These are phyloP conservation scores for Magallana nippona DNA, from an alignment of 2,888 invertebrate species.

Conservation along the genomic window DNA sequence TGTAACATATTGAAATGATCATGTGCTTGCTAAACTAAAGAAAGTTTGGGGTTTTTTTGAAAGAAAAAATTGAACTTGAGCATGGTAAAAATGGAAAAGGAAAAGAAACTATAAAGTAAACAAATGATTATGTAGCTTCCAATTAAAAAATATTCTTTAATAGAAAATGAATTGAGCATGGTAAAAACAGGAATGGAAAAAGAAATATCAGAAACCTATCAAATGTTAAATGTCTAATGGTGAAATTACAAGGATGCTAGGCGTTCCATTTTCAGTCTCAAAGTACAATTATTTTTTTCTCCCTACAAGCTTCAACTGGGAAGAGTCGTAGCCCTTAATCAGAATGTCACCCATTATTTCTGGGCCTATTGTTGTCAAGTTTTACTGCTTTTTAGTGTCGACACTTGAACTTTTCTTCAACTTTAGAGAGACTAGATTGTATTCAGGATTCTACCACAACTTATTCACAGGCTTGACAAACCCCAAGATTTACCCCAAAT, in stretches of 20 bases:
- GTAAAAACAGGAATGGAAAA: no score
- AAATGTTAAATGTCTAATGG: not conserved
- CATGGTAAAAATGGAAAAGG: not conserved
- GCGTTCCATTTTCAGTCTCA: not conserved
- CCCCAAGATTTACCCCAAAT: not conserved
- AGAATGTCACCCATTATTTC: not conserved
- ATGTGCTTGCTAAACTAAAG: not conserved
- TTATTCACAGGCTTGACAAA: constrained; percentile 5
- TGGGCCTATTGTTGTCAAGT: constrained; percentile 18
- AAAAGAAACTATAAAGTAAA: no score
- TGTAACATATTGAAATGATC: constrained; percentile 26
- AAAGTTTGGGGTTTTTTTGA: not conserved
- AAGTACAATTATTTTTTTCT: not conserved
- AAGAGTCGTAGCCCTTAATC: not conserved
- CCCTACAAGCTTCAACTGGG: no score
- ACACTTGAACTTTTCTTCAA: constrained; percentile 35
- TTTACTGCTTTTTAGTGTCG: constrained; percentile 22
- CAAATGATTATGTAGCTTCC: no score
- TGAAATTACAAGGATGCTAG: not conserved
- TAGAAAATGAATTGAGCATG: no score
- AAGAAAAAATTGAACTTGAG: not conserved
- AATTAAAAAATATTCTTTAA: no score
- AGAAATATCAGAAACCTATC: no score
- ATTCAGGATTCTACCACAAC: not conserved
- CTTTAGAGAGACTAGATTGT: constrained; percentile 20